Evolutionary conservation across 2,797 vertebrate genomes (phyloP).

Genomic region (Alfaro cultratus): DNA sequence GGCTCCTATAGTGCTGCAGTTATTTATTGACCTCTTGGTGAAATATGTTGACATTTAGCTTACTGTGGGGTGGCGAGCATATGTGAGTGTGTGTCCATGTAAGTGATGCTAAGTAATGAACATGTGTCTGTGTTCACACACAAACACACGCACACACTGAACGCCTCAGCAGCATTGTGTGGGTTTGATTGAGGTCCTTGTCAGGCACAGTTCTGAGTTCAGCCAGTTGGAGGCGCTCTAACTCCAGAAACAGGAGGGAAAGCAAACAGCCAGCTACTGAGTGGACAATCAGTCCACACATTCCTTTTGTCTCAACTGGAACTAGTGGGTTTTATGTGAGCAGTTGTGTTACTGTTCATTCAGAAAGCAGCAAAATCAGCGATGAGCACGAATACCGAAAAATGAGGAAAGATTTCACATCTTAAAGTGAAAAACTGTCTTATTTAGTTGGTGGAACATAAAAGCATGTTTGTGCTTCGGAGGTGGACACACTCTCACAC

Average conservation of each 20-base stretch:
- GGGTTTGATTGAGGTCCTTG: constrained; percentile 8
- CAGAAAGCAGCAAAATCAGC: constrained; percentile 15
- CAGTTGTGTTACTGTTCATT: constrained; percentile 18
- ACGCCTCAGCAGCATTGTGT: constrained; percentile 14
- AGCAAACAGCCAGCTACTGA: not conserved
- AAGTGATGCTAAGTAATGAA: constrained; percentile 18
- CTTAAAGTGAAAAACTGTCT: constrained; percentile 16
- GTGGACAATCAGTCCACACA: not conserved
- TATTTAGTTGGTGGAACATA: not conserved
- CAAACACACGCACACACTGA: not conserved
- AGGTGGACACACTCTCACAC: not conserved
- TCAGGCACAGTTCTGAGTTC: constrained; percentile 12
- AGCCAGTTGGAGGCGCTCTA: constrained; percentile 66
- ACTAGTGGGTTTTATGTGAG: not conserved
- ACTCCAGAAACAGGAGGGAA: constrained; percentile 40
- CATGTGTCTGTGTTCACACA: constrained; percentile 11
- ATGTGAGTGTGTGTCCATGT: constrained; percentile 20
- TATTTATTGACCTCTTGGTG: constrained; percentile 58
- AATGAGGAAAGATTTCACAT: constrained; percentile 9
- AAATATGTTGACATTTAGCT: constrained; percentile 63
- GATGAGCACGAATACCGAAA: constrained; percentile 15
- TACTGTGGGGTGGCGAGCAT: constrained; percentile 38
- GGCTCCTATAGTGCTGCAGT: constrained; percentile 29
- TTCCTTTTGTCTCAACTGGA: not conserved
- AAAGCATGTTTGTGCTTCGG: not conserved